Evolutionary conservation across 2,888 invertebrate species (phyloP).

Genomic region (Actias luna): DNA sequence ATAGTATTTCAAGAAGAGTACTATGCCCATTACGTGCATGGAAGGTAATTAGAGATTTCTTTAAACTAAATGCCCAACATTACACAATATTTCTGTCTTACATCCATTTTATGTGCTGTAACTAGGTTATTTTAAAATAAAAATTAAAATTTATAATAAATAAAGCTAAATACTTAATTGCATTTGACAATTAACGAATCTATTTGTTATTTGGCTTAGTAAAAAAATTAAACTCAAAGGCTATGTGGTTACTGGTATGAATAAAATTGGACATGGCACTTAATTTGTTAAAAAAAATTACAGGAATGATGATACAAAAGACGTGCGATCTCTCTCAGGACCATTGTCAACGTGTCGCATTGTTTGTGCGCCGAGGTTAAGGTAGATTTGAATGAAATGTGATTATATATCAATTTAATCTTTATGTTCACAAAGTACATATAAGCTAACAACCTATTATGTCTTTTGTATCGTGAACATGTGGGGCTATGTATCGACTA

Average conservation of each 20-base stretch:
- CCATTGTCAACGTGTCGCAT: constrained; percentile 62
- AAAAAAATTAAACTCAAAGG: too few relatives aligned
- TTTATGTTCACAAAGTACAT: neutral
- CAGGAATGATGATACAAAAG: constrained; percentile 59
- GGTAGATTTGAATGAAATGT: constrained; percentile 38
- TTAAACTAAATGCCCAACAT: neutral
- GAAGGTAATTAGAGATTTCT: constrained; percentile 46
- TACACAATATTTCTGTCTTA: too few relatives aligned
- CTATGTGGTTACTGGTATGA: neutral
- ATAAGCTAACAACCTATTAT: neutral
- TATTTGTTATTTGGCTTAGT: too few relatives aligned
- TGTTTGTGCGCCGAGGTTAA: constrained; percentile 62
- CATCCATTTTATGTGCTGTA: too few relatives aligned
- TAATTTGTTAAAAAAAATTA: constrained; percentile 21
- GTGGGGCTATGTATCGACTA: neutral
- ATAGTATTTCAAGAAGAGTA: constrained; percentile 67
- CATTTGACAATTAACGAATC: too few relatives aligned
- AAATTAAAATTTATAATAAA: too few relatives aligned
- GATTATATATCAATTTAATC: neutral
- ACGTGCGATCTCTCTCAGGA: constrained; percentile 52
- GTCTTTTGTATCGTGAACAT: neutral
- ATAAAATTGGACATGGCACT: neutral
- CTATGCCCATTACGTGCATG: constrained; percentile 73
- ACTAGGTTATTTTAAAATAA: too few relatives aligned
- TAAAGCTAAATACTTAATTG: too few relatives aligned